Evolutionary conservation across 2,888 invertebrate species (phyloP), one percentile per base, ranked within the genome.

Genomic region (Hydrotaea diabolus): DNA sequence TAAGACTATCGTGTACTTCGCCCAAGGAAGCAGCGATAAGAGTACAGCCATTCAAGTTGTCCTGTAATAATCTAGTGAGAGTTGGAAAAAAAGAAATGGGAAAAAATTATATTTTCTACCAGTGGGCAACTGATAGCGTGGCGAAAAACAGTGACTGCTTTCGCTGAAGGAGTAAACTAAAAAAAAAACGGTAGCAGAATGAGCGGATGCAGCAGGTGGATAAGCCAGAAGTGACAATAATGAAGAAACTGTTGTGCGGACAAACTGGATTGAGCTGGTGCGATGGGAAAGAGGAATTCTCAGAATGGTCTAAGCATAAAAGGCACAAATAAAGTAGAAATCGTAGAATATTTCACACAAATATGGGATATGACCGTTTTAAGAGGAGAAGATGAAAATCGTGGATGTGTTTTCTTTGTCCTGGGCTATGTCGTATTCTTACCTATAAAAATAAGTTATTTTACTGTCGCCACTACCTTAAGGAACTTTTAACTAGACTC

Each of bases 41-140:
- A 64, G 17, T 64, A 36, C 64, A 64, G 36, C 64, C n/a, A n/a
- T 36, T 31, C 31, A 13, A 62, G 26, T 31, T 31, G 15, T 62
- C n/a, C 31, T 9, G 7, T 15, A 31, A 11, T 53, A 4, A 21
- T 21, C 0, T 4, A 43, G 43, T 9, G 15, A 43, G 43, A 13
- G 43, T 21, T 57, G 19, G 62, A 62, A 62, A 62, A 1, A 15
- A 23, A 26, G 26, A 57, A 23, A 36, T 3, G 19, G 11, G 31
- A 62, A 31, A 31, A 7, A 31, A 31, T 31, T 21, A 23, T 13
- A 64, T 64, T 64, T 64, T 64, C n/a, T n/a, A 36, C 36, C 64
- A 17, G 31, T 64, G 17, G n/a, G 1, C n/a, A 64, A 64, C 36
- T 17, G 64, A 64, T 64, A 36, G 19, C 36, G 64, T 15, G 9